These are phyloP conservation scores for Halcyon smyrnensis DNA, from an alignment of 2,797 vertebrate species.

Conservation along the genomic window DNA sequence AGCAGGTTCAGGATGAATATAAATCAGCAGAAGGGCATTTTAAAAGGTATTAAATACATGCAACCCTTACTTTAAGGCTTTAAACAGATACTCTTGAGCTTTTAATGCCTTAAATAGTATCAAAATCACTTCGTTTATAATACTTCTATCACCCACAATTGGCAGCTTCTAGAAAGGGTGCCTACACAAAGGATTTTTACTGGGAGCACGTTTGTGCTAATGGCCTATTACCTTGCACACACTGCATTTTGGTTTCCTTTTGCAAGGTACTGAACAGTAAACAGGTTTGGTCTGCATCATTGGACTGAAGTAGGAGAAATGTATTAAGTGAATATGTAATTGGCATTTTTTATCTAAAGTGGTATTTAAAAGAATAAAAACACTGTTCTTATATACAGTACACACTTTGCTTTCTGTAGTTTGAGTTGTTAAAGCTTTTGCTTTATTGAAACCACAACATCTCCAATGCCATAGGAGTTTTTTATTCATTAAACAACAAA, in stretches of 20 bases:
- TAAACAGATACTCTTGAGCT: conserved; percentile 35
- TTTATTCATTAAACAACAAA: conserved; percentile 72
- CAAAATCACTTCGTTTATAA: conserved; percentile 58
- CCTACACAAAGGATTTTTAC: conserved; percentile 65
- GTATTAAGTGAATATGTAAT: conserved; percentile 66
- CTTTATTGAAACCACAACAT: conserved; percentile 66
- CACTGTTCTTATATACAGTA: conserved; percentile 50
- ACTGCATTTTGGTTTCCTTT: conserved; percentile 62
- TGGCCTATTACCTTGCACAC: conserved; percentile 70
- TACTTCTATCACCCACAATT: conserved; percentile 50
- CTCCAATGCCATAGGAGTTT: conserved; percentile 60
- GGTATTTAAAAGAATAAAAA: conserved; percentile 65
- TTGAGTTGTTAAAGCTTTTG: conserved; percentile 56
- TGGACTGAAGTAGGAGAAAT: conserved; percentile 51
- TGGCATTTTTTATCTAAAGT: conserved; percentile 33
- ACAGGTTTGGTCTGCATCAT: conserved; percentile 60
- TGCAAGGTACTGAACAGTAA: conserved; percentile 58
- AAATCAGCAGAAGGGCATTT: conserved; percentile 48
- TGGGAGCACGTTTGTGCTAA: conserved; percentile 64
- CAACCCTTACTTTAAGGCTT: conserved; percentile 45
- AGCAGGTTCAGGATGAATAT: conserved; percentile 47
- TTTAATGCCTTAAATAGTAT: conserved; percentile 43
- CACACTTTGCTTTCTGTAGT: conserved; percentile 54
- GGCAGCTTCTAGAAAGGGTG: conserved; percentile 65
- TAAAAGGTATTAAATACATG: conserved; percentile 22